Evolutionary conservation across 2,113 vertebrate species (phyloP).

Genomic region (Tinamus guttatus): DNA sequence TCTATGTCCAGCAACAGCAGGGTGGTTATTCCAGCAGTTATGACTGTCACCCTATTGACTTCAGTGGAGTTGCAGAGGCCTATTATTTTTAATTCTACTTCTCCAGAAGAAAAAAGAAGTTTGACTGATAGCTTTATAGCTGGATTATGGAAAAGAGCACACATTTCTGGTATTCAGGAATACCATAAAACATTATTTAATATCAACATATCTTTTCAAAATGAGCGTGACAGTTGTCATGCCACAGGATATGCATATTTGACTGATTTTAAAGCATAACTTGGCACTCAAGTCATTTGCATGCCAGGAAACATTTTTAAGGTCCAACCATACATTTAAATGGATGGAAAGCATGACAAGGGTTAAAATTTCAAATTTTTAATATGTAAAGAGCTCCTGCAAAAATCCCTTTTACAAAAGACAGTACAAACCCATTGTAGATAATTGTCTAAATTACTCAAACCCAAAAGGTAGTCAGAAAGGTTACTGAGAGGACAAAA

Average conservation of each 20-base stretch:
- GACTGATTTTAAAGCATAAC: constrained; percentile 46
- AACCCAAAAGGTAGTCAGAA: background rate
- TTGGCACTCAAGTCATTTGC: background rate
- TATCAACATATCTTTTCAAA: background rate
- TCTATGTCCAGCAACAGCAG: background rate
- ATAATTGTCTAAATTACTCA: constrained; percentile 1
- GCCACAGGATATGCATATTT: constrained; percentile 19
- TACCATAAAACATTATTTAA: background rate
- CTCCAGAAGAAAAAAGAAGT: background rate
- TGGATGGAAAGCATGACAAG: background rate
- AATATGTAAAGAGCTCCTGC: background rate
- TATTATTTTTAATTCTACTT: background rate
- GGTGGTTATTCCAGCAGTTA: background rate
- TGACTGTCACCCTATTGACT: background rate
- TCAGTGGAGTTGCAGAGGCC: background rate
- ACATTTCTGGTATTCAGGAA: background rate
- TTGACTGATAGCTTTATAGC: background rate
- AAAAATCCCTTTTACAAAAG: background rate
- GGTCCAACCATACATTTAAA: background rate
- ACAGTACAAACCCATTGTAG: background rate
- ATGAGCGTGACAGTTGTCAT: background rate
- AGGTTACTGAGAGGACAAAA: background rate
- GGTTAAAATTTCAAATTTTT: background rate
- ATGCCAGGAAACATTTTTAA: background rate
- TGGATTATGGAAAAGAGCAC: background rate